These are phyloP conservation scores for Myiozetetes cayanensis DNA, from an alignment of 2,113 vertebrate genomes.

Conservation along the genomic window DNA sequence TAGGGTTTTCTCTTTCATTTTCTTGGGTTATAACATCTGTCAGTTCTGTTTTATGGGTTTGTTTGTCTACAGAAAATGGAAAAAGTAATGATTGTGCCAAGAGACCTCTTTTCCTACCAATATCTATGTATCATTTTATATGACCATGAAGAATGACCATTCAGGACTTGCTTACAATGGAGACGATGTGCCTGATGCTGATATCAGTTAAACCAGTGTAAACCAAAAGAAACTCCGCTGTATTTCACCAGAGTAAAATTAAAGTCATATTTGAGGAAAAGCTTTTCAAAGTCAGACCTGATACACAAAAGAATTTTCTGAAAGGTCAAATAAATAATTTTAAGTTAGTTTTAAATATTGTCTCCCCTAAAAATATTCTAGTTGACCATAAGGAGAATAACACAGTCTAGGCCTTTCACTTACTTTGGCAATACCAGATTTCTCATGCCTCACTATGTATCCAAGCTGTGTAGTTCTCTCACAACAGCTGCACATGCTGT, in stretches of 20 bases:
- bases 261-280: background rate
- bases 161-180: constrained; percentile 16
- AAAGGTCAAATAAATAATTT: background rate
- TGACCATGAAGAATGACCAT: constrained; percentile 28
- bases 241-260: background rate
- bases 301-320: background rate
- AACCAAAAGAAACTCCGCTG: background rate
- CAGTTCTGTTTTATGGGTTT: constrained; percentile 59
- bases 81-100: constrained; percentile 54
- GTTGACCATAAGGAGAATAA: background rate
- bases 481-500: background rate
- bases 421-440: background rate
- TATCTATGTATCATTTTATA: constrained; percentile 60
- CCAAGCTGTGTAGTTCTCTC: constrained; percentile 11
- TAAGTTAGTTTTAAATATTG: background rate
- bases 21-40: constrained; percentile 55
- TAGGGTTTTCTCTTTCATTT: constrained; percentile 47
- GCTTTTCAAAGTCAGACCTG: background rate
- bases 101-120: constrained; percentile 29
- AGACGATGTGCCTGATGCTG: background rate
- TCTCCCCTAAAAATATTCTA: background rate
- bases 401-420: background rate
- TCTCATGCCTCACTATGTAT: background rate
- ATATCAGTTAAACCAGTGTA: background rate
- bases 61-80: constrained; percentile 68